Evolutionary conservation across 2,888 invertebrate genomes (phyloP), one percentile per base, ranked within the genome.

Genomic region (Trachelus troglodyta): DNA sequence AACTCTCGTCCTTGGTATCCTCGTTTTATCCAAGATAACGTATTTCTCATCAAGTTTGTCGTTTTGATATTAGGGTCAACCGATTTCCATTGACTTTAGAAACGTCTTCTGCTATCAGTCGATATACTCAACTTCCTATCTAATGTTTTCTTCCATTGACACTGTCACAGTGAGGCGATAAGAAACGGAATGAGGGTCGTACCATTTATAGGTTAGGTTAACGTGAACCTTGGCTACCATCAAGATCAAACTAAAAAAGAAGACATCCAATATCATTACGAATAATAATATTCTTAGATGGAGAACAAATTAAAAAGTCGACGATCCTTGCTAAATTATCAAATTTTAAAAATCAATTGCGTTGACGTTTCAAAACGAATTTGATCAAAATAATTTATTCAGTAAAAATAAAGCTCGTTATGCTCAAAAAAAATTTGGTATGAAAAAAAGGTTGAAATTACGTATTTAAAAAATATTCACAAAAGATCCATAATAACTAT

Each of bases 1-100:
- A 0, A 1, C 23, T 56, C 23, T 56, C 23, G 9, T 15, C 15
- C 23, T 15, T 23, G 56, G 0, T 56, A 56, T 56, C 9, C 23
- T 56, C 23, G 56, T 56, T 56, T 23, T 56, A 56, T 23, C 6
- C 2, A 56, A 56, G 56, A 56, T 9, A 23, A 15, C 56, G 9
- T 23, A 56, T 23, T 56, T 56, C 2, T 23, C 23, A 23, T 9
- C 1, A 56, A 56, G 23, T 82, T 79, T 75, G 79, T 75, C 69
- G 56, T 69, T 75, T 68, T 34, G 74, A 78, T 75, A 82, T 80
- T 79, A 80, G 80, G 74, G 73, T 34, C 30, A 76, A 82, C 69
- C 77, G 77, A 76, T 78, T 81, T 77, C 74, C 73, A 75, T 77
- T 73, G 75, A 71, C 56, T 56, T 23, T 56, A 9, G 9, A 56